Base-by-base conservation (phyloP, 2,113 vertebrate genomes). In the Saguinus midas region DNA sequence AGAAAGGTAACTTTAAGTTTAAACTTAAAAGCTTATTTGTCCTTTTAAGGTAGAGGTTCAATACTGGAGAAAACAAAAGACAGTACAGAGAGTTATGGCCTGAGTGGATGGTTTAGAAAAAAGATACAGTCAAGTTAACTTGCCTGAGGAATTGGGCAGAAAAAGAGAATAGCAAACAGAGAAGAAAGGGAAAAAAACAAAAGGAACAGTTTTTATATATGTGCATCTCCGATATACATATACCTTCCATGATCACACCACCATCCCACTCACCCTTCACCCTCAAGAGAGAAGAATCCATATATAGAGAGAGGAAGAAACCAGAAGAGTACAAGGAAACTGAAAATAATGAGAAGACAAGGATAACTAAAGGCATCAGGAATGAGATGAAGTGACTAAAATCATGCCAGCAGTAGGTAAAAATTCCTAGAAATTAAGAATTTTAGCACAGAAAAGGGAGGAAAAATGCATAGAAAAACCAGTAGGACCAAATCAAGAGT, bases 21-120 rank as follows among this genome's bases (percentile, higher is more conserved):
- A 85, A 66, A 92, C 72, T 97, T 55, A 79, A 91, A 96, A 95
- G 48, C 8, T 64, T 35, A 84, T 95, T 76, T 94, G 57, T 87
- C 23, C 45, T 87, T 50, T 91, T 7, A 81, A 86, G 75, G 29
- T 10, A 80, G 27, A 94, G 20, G 40, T 43, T 95, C 17, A 97
- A 83, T 50, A 37, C 18, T 27, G 13, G 4, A 61, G 18, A 91
- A 73, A 35, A 70, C 11, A 6, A 55, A 80, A 83, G 52, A 87
- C 40, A 72, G 7, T 84, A 9, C 27, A 72, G 43, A 40, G 55
- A 76, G 13, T 57, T 88, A 84, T 0, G 25, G 29, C n/a, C 20
- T 81, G 27, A 80, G 2, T 85, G 48, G 9, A 72, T 79, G 21
- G 43, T 90, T 96, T 27, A 87, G 48, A 72, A 83, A 80, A 85